Evolutionary conservation across 2,797 vertebrate genomes (phyloP).

Genomic region (Lagorchestes hirsutus): DNA sequence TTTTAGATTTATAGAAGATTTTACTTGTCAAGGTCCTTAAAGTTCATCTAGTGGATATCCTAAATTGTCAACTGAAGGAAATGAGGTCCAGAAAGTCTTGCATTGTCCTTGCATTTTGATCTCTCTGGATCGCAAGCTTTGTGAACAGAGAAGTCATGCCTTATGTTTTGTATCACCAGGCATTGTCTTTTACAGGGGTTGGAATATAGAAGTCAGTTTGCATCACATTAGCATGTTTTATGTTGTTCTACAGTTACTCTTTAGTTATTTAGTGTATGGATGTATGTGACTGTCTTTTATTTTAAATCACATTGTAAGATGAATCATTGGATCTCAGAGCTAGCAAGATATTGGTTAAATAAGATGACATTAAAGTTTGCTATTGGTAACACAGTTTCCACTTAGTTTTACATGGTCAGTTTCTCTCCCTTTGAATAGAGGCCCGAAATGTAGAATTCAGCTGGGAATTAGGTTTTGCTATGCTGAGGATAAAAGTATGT

Average conservation of each 20-base stretch:
- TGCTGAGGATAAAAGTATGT: constrained; percentile 37
- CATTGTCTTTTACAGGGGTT: neutral
- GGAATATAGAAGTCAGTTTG: neutral
- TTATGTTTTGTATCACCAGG: neutral
- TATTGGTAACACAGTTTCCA: neutral
- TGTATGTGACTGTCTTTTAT: neutral
- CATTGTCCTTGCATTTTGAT: neutral
- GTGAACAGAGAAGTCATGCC: neutral
- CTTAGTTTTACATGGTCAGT: neutral
- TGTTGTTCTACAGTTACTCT: neutral
- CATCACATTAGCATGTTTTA: neutral
- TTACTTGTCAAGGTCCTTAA: neutral
- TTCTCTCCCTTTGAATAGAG: neutral
- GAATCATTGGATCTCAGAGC: neutral
- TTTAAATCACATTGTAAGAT: neutral
- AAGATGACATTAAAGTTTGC: neutral
- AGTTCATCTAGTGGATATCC: neutral
- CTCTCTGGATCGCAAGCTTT: neutral
- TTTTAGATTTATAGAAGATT: neutral
- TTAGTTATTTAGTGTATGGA: neutral
- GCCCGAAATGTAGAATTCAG: neutral
- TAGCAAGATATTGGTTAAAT: neutral
- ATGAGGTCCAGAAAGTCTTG: neutral
- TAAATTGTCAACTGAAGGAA: neutral
- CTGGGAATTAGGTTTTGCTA: constrained; percentile 3